Evolutionary conservation across 2,113 vertebrate genomes (phyloP).

Genomic region (Trochalopteron elliotii): DNA sequence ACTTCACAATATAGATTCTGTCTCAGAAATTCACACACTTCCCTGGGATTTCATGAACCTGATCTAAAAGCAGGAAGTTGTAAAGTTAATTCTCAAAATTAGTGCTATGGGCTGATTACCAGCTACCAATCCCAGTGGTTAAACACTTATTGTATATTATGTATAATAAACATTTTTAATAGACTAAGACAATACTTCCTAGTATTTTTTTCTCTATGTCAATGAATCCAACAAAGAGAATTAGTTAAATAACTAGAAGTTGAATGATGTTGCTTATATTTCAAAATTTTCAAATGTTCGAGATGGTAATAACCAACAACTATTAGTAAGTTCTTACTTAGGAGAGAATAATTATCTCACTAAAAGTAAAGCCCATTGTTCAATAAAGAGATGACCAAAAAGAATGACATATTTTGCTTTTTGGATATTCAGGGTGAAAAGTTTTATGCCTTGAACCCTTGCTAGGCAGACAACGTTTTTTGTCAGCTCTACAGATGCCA

Average conservation of each 20-base stretch:
- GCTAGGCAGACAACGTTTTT: background rate
- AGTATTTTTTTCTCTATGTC: background rate
- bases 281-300: background rate
- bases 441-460: background rate
- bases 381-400: background rate
- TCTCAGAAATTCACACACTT: background rate
- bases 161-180: background rate
- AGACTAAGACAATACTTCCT: background rate
- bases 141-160: background rate
- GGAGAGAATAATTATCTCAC: background rate
- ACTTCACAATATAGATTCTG: background rate
- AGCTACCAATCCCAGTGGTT: background rate
- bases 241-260: background rate
- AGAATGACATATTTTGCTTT: background rate
- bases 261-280: constrained; percentile 19
- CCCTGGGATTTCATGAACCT: background rate
- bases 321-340: background rate
- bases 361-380: background rate
- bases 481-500: background rate
- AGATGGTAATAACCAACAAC: background rate
- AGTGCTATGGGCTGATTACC: background rate
- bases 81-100: background rate
- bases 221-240: background rate
- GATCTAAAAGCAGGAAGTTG: background rate
- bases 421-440: background rate